Percentiles rank a stretch among this genome's conserved stretches.
Conservation (phyloP, 2,888 invertebrate genomes). For the Ommatoiulus sabulosus region DNA sequence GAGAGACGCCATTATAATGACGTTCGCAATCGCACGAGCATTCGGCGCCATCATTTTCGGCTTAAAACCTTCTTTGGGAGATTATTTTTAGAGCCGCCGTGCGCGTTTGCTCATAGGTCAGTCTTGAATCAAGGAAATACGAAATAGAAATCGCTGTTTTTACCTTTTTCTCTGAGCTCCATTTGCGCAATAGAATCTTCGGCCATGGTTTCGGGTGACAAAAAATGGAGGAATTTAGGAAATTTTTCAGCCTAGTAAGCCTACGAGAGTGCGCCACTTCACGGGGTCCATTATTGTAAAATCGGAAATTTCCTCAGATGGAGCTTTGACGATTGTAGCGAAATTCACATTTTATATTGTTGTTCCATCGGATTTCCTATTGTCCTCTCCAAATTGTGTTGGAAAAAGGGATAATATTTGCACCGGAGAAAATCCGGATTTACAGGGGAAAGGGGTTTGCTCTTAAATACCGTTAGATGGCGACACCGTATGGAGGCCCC, state of each 20-base stretch:
- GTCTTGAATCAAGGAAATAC: background rate
- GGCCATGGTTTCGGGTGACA: slow-evolving; percentile 47
- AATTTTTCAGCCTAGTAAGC: slow-evolving; percentile 23
- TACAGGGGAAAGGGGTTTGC: background rate
- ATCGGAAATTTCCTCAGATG: background rate
- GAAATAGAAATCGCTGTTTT: background rate
- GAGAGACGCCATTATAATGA: slow-evolving; percentile 34
- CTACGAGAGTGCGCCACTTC: slow-evolving; percentile 24
- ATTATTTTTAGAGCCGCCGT: background rate
- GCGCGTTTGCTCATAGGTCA: background rate
- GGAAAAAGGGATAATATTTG: background rate
- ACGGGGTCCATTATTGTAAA: slow-evolving; percentile 23
- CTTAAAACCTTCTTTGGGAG: background rate
- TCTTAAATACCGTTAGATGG: background rate
- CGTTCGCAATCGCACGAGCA: slow-evolving; percentile 7
- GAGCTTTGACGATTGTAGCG: background rate
- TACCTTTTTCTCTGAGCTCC: slow-evolving; percentile 56
- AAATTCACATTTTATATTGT: background rate
- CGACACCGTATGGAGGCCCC: background rate
- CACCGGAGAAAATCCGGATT: background rate
- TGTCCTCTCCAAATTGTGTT: background rate
- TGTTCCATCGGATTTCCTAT: background rate
- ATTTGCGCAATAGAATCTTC: slow-evolving; percentile 48
- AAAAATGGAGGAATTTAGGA: slow-evolving; percentile 25
- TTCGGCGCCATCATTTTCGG: background rate